A percentile compares a stretch with the other conserved stretches of the same genome.
Conservation (phyloP, 2,888 invertebrate genomes). For the Caenorhabditis sp. region DNA sequence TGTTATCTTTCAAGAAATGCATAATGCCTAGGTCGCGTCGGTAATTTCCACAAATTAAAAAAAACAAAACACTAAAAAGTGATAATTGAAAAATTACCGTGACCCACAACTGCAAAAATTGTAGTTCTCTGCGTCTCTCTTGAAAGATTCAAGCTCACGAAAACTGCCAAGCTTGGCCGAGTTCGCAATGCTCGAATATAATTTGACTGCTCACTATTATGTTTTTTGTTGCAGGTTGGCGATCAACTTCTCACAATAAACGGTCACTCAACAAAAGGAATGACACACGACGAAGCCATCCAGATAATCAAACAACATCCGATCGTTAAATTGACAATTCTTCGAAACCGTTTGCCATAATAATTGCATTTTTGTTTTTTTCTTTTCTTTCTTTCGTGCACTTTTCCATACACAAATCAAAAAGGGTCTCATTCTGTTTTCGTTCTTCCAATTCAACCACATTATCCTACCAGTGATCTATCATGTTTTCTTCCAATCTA, state of each 20-base stretch:
- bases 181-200: too few relatives aligned
- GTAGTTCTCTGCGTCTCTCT: too few relatives aligned
- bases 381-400: conserved; percentile 3
- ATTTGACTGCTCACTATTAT: too few relatives aligned
- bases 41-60: too few relatives aligned
- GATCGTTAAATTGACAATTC: conserved; percentile 59
- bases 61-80: too few relatives aligned
- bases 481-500: conserved; percentile 11
- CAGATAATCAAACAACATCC: conserved; percentile 77
- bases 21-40: too few relatives aligned
- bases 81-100: too few relatives aligned
- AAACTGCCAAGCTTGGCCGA: too few relatives aligned
- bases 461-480: conserved; percentile 1
- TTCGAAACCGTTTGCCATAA: conserved; percentile 45
- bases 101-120: too few relatives aligned
- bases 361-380: conserved; percentile 7
- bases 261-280: conserved; percentile 78
- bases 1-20: too few relatives aligned
- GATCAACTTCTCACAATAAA: conserved; percentile 78
- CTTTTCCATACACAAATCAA: background rate
- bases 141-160: too few relatives aligned
- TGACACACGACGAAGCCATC: conserved; percentile 82
- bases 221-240: conserved; percentile 35
- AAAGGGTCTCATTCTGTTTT: background rate
- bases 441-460: background rate